Evolutionary conservation across 1,140 invertebrate species (phyloP).

Genomic region (Drosophila arizonae): DNA sequence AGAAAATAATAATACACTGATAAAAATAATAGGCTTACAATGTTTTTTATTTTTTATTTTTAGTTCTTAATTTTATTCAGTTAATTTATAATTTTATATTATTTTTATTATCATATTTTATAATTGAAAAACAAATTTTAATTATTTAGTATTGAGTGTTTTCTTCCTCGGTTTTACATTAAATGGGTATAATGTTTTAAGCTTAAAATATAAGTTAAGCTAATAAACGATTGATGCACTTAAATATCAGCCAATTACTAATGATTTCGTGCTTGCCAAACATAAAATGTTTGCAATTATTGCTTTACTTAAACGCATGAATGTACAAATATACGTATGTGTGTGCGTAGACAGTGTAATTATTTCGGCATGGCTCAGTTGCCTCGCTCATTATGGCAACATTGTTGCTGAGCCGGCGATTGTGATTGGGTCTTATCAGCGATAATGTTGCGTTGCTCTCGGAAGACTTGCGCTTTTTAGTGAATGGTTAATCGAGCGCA

Average conservation of each 20-base stretch:
- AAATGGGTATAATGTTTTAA: neutral
- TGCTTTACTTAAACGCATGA: neutral
- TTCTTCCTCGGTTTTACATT: too few relatives aligned
- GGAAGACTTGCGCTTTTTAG: constrained; percentile 7
- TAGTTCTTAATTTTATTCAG: too few relatives aligned
- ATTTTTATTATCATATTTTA: neutral
- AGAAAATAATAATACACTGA: too few relatives aligned
- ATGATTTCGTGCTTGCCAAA: neutral
- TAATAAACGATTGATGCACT: neutral
- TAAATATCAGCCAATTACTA: neutral
- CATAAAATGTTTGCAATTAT: neutral
- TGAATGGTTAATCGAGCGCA: constrained; percentile 18
- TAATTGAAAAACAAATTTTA: too few relatives aligned
- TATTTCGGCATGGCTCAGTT: constrained; percentile 4
- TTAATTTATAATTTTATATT: too few relatives aligned
- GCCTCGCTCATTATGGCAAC: constrained; percentile 4
- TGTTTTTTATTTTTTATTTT: too few relatives aligned
- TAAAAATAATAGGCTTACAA: too few relatives aligned
- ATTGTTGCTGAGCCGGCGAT: constrained; percentile 18
- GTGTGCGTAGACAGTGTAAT: neutral
- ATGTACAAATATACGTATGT: neutral
- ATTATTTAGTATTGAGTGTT: too few relatives aligned
- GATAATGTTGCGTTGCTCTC: constrained; percentile 5
- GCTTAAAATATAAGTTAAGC: neutral
- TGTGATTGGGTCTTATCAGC: constrained; percentile 19